Evolutionary conservation across 2,888 invertebrate genomes (phyloP).

Genomic region (Endomychus coccineus): DNA sequence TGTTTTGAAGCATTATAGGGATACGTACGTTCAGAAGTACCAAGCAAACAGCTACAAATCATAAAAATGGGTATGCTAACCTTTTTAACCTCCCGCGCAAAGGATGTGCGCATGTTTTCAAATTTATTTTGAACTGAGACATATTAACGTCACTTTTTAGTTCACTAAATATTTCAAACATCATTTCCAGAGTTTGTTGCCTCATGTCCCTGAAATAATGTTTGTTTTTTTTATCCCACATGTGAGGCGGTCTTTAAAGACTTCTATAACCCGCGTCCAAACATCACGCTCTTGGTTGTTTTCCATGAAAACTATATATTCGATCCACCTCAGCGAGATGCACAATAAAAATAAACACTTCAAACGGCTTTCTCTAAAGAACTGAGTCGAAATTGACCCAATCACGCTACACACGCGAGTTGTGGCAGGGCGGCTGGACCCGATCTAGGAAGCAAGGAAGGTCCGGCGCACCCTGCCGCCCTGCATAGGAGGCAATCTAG

Average conservation of each 20-base stretch:
- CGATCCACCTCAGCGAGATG: no score
- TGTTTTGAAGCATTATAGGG: slow-evolving; percentile 17
- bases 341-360: no score
- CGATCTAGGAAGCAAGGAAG: no score
- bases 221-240: slow-evolving; percentile 19
- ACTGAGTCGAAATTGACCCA: neutral
- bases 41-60: slow-evolving; percentile 9
- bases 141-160: slow-evolving; percentile 13
- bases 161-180: slow-evolving; percentile 18
- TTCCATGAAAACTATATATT: neutral
- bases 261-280: slow-evolving; percentile 6
- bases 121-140: slow-evolving; percentile 18
- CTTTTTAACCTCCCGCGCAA: slow-evolving; percentile 20
- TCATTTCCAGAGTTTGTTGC: slow-evolving; percentile 18
- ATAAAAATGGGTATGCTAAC: slow-evolving; percentile 13
- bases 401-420: slow-evolving; percentile 4
- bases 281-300: slow-evolving; percentile 1
- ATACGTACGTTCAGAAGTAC: slow-evolving; percentile 11
- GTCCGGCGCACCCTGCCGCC: no score
- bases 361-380: neutral
- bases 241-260: slow-evolving; percentile 7
- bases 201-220: slow-evolving; percentile 19
- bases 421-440: slow-evolving; percentile 4
- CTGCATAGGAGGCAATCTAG: no score
- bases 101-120: slow-evolving; percentile 21